Percentiles rank a stretch among this genome's conserved stretches.
Evolutionary conservation across 2,888 invertebrate species (phyloP).

Genomic region (Sesia bembeciformis): DNA sequence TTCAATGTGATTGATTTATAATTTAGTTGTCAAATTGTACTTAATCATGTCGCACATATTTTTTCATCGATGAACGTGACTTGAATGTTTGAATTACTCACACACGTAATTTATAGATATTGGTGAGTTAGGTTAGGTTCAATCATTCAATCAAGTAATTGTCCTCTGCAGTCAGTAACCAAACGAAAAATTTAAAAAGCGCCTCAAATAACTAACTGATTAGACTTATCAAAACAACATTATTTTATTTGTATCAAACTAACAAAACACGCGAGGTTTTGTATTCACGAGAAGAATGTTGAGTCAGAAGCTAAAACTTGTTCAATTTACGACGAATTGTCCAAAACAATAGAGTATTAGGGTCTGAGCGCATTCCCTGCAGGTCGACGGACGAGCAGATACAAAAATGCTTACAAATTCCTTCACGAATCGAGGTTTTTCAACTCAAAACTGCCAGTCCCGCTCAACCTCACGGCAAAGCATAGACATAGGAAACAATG

Average conservation of each 20-base stretch:
- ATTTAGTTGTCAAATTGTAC: background rate
- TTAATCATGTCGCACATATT: background rate
- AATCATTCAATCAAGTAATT: too few species aligned
- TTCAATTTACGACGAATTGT: background rate
- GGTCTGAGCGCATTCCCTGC: conserved; percentile 12
- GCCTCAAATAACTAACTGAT: too few species aligned
- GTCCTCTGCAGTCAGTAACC: too few species aligned
- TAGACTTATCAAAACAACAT: too few species aligned
- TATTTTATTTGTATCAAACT: too few species aligned
- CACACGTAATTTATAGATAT: background rate
- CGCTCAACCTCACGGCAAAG: background rate
- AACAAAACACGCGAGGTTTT: background rate
- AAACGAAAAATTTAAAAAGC: too few species aligned
- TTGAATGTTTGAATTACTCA: background rate
- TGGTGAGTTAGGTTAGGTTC: too few species aligned
- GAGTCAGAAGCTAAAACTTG: background rate
- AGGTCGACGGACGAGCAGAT: conserved; percentile 19
- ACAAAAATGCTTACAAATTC: conserved; percentile 33
- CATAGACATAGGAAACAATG: background rate
- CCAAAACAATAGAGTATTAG: conserved; percentile 4
- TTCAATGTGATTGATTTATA: background rate
- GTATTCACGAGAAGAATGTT: background rate
- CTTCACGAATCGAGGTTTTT: conserved; percentile 45
- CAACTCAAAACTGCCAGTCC: conserved; percentile 19
- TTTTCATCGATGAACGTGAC: background rate